Evolutionary conservation across 1,140 invertebrate genomes (phyloP).

Genomic region (Andricus grossulariae): DNA sequence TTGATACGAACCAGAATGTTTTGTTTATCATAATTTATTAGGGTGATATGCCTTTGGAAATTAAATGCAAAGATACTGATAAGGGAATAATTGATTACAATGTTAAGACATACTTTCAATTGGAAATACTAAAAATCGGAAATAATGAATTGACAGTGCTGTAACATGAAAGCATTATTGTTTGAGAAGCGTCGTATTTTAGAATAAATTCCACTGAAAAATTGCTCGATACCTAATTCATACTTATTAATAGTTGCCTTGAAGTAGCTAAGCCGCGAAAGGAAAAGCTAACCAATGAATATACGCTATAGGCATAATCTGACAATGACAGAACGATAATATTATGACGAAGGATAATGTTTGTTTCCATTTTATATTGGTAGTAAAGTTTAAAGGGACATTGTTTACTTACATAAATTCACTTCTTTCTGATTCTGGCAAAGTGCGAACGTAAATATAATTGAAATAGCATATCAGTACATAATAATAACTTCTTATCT

Average conservation of each 20-base stretch:
- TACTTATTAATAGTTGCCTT: constrained; percentile 4
- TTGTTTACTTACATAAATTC: background rate
- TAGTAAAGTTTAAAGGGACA: constrained; percentile 5
- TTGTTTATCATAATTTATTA: background rate
- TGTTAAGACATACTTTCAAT: too few relatives aligned
- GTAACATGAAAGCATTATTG: too few relatives aligned
- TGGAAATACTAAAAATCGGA: too few relatives aligned
- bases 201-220: too few relatives aligned
- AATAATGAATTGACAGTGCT: too few relatives aligned
- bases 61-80: constrained; percentile 1
- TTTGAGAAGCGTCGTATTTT: too few relatives aligned
- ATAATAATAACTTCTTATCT: too few relatives aligned
- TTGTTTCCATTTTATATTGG: constrained; percentile 3
- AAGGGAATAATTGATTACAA: constrained; percentile 14
- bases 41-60: background rate
- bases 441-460: too few relatives aligned
- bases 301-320: background rate
- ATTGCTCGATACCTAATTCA: constrained; percentile 9
- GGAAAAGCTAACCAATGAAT: background rate
- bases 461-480: too few relatives aligned
- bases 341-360: constrained; percentile 1
- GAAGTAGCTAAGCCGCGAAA: constrained; percentile 11
- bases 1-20: background rate
- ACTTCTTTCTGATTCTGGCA: too few relatives aligned
- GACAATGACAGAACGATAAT: constrained; percentile 24